Conservation (phyloP, 2,797 vertebrate species). For the Typhlichthys eigenmanni region DNA sequence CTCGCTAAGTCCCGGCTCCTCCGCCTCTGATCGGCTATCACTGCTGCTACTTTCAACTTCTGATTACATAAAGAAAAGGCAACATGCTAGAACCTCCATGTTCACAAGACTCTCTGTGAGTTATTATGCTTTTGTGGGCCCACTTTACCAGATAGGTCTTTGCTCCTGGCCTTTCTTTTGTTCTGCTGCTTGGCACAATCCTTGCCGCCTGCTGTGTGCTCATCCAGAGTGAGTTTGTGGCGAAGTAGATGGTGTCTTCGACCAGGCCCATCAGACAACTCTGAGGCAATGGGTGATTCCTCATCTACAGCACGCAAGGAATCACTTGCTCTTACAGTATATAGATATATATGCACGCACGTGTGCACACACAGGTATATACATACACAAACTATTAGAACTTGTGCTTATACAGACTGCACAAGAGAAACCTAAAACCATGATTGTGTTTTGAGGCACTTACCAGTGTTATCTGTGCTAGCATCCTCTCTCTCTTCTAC, state of each 20-base stretch:
- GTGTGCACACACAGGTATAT: no score
- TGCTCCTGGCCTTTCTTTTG: slow-evolving; percentile 71
- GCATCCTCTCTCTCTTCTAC: slow-evolving; percentile 49
- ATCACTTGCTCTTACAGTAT: no score
- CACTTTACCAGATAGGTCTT: slow-evolving; percentile 55
- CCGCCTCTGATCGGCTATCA: slow-evolving; percentile 63
- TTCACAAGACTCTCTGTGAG: neutral
- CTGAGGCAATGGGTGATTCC: slow-evolving; percentile 68
- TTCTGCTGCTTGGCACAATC: slow-evolving; percentile 8
- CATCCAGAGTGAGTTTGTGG: slow-evolving; percentile 84
- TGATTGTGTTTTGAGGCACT: slow-evolving; percentile 34
- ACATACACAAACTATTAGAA: neutral
- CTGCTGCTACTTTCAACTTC: slow-evolving; percentile 70
- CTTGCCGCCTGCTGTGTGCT: slow-evolving; percentile 75
- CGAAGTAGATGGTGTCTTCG: slow-evolving; percentile 87
- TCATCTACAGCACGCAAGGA: slow-evolving; percentile 5
- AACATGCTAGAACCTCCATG: slow-evolving; percentile 12
- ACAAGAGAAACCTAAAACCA: slow-evolving; percentile 17
- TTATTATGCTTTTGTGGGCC: neutral
- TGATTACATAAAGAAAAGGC: slow-evolving; percentile 40
- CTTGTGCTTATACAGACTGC: slow-evolving; percentile 24
- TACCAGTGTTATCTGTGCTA: slow-evolving; percentile 65
- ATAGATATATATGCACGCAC: no score
- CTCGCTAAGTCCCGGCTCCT: slow-evolving; percentile 78
- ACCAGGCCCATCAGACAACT: slow-evolving; percentile 78